Conservation (phyloP, 2,113 vertebrate species). For the Tinamus guttatus region DNA sequence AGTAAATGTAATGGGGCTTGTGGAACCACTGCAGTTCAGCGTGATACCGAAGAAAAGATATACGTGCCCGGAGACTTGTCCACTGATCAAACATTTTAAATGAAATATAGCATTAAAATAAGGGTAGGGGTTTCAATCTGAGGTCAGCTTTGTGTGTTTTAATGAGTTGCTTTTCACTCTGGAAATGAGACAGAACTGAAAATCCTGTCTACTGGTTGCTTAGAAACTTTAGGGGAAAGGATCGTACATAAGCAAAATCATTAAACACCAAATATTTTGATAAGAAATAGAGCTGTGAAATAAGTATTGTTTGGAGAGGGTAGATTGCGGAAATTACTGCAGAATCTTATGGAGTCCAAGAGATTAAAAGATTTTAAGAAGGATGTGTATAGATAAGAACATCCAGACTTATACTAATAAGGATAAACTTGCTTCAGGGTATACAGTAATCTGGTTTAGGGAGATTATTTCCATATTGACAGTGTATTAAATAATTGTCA, state of each 20-base stretch:
- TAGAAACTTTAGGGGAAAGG: not conserved
- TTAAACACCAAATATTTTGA: not conserved
- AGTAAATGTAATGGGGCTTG: constrained; percentile 16
- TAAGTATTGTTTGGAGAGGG: not conserved
- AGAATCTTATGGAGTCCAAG: not conserved
- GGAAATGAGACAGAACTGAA: not conserved
- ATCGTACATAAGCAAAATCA: not conserved
- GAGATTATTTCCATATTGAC: not conserved
- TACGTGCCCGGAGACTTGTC: not conserved
- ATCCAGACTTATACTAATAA: constrained; percentile 5
- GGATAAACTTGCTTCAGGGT: not conserved
- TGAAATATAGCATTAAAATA: not conserved
- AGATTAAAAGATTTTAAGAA: not conserved
- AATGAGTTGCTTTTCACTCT: not conserved
- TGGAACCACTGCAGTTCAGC: not conserved
- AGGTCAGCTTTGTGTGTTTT: not conserved
- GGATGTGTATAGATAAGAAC: not conserved
- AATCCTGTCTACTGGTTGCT: not conserved
- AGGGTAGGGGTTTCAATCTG: not conserved
- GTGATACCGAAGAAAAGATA: not conserved
- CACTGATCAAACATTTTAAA: constrained; percentile 19
- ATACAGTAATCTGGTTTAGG: not conserved
- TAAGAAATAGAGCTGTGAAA: not conserved
- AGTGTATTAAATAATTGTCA: not conserved
- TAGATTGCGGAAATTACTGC: not conserved